Base-by-base conservation (phyloP, 2,888 invertebrate species). In the Tenthredo scrophulariae region DNA sequence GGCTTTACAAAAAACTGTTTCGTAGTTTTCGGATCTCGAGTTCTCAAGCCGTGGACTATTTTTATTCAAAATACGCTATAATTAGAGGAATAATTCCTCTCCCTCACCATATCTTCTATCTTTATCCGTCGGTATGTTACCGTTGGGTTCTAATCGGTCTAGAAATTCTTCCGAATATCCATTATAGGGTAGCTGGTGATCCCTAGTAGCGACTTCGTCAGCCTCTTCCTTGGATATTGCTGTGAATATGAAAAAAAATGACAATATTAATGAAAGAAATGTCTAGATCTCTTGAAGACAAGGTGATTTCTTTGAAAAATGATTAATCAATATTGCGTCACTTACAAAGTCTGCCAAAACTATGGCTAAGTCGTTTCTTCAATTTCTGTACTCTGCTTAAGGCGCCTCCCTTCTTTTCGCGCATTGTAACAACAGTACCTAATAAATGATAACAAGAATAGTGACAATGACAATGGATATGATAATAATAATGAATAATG, bases 311-410 rank as follows among this genome's bases (percentile, higher is more conserved):
- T 46, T 46, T 46, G 15, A n/a, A 54, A 54, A 54, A 1, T 40
- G 15, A 46, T 74, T 40, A 40, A 7, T 22, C 18, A 37, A n/a
- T 75, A 46, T 54, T 22, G 3, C n/a, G 37, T 62, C 88, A 97
- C 98, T 98, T 95, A 98, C 98, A 98, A 94, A 98, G 96, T 96
- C 98, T 96, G 94, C 98, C 98, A 95, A 98, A 98, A 95, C 98
- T 98, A 94, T 98, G 97, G 93, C 98, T 98, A 93, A 98, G 96
- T 94, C 98, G 96, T 95, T 98, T 98, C 95, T 98, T 97, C 92
- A 98, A 96, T 95, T 98, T 98, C 94, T 98, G 98, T 95, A 98
- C 97, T 94, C 97, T 96, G 94, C 97, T 97, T 93, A 98, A 95
- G 90, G 98, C 97, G 91, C 98, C 98, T 90, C 97, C 97, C 94